Percentiles rank a stretch among this genome's conserved stretches.
phyloP scores from a whole-genome alignment of 1,140 invertebrate genomes.

The Scylla paramamosain region DNA sequence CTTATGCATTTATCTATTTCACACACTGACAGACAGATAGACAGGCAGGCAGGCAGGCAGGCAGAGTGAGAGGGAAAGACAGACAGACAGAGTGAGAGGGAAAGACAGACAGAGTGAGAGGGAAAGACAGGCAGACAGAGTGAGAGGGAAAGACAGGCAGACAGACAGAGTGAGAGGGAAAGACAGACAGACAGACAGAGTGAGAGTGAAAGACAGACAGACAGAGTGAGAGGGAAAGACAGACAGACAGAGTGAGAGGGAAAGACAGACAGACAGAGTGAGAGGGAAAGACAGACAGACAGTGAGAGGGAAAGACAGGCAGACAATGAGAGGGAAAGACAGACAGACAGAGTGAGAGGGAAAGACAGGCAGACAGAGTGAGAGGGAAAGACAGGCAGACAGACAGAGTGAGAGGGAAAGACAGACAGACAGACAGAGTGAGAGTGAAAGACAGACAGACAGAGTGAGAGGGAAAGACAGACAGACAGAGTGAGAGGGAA shows the following conservation, averaged over 20 bases:
- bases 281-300: too few species aligned
- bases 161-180: neutral
- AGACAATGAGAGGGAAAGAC: too few species aligned
- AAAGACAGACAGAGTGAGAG: neutral
- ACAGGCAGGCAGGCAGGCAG: neutral
- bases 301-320: too few species aligned
- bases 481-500: neutral
- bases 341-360: too few species aligned
- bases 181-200: too few species aligned
- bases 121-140: neutral
- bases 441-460: neutral
- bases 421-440: neutral
- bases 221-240: neutral
- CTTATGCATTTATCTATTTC: too few species aligned
- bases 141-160: neutral
- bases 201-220: neutral
- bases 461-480: neutral
- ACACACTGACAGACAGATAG: too few species aligned
- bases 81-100: neutral
- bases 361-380: neutral
- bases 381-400: neutral
- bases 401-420: neutral
- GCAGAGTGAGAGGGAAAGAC: neutral
- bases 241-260: too few species aligned
- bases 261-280: neutral